Evolutionary conservation across 2,797 vertebrate species (phyloP).

Genomic region (Liparis tanakae): DNA sequence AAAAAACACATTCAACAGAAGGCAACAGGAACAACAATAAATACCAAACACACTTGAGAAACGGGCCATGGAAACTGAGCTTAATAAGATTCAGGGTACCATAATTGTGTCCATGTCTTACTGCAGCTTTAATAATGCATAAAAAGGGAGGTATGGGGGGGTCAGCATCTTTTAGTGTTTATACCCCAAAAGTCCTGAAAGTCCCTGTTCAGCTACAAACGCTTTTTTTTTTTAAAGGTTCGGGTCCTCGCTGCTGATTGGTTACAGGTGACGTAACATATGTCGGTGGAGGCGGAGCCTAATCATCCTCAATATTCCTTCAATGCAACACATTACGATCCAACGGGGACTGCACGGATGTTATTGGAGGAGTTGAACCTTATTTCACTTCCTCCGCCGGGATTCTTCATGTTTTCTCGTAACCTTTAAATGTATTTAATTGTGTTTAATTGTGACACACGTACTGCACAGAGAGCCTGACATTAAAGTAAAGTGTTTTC

Average conservation of each 20-base stretch:
- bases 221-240: not conserved
- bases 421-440: not conserved
- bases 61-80: slow-evolving; percentile 23
- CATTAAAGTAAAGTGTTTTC: not conserved
- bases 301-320: slow-evolving; percentile 22
- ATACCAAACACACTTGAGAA: slow-evolving; percentile 40
- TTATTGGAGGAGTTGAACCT: not conserved
- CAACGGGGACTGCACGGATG: not conserved
- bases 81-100: slow-evolving; percentile 48
- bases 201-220: slow-evolving; percentile 21
- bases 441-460: not conserved
- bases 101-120: not conserved
- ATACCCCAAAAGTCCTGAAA: slow-evolving; percentile 3
- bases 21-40: slow-evolving; percentile 44
- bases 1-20: slow-evolving; percentile 52
- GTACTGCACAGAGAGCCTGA: not conserved
- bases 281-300: not conserved
- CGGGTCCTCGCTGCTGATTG: slow-evolving; percentile 11
- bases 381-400: not conserved
- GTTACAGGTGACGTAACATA: slow-evolving; percentile 20
- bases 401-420: not conserved
- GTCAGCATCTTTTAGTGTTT: slow-evolving; percentile 2
- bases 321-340: not conserved
- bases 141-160: slow-evolving; percentile 10
- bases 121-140: not conserved